phyloP scores from a whole-genome alignment of 2,888 invertebrate genomes.

The Drosophila meridionalis region DNA sequence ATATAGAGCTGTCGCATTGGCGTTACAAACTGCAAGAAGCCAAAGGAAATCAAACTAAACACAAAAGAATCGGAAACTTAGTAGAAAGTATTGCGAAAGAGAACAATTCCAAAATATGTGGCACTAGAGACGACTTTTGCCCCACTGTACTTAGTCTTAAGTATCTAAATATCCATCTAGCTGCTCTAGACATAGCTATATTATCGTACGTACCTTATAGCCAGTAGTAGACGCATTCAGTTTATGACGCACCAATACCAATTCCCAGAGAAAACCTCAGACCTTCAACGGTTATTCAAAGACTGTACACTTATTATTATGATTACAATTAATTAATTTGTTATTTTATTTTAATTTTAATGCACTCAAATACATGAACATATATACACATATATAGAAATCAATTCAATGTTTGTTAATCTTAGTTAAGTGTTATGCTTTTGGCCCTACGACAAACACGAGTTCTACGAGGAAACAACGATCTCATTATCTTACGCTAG shows the following conservation, averaged over 20 bases:
- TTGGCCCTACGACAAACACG: conserved; percentile 18
- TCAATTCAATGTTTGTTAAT: conserved; percentile 41
- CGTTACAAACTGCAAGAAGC: conserved; percentile 61
- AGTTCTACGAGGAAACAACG: conserved; percentile 60
- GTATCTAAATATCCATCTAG: conserved; percentile 1
- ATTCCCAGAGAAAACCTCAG: conserved; percentile 65
- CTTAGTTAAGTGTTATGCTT: conserved; percentile 49
- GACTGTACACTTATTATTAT: conserved; percentile 57
- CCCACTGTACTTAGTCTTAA: conserved; percentile 45
- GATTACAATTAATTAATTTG: conserved; percentile 19
- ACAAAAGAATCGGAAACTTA: conserved; percentile 17
- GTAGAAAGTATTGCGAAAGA: conserved; percentile 61
- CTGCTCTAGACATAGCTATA: conserved; percentile 22
- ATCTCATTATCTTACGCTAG: conserved; percentile 67
- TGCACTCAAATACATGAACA: conserved; percentile 17
- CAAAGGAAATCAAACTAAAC: conserved; percentile 67
- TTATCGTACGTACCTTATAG: conserved; percentile 77
- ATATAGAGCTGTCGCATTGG: conserved; percentile 56
- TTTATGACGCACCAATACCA: conserved; percentile 49
- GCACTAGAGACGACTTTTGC: conserved; percentile 40
- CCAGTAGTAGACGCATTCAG: conserved; percentile 61
- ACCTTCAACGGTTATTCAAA: conserved; percentile 67
- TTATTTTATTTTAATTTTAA: conserved; percentile 34
- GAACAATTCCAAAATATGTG: conserved; percentile 61
- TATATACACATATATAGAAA: conserved; percentile 39